Conservation (phyloP, 2,888 invertebrate genomes). For the Drosophila diplacantha region DNA sequence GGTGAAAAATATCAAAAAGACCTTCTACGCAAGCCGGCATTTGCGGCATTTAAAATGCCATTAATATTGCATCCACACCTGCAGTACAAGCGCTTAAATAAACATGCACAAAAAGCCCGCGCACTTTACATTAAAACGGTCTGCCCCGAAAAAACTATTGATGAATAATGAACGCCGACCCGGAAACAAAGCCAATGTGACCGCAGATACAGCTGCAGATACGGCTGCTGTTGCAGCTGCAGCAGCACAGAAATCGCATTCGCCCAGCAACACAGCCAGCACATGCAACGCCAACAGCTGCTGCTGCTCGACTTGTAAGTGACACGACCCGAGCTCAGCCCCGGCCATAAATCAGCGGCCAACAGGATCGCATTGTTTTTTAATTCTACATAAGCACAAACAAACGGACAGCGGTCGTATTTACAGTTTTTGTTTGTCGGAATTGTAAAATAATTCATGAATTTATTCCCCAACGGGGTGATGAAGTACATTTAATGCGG, state of each 20-base stretch:
- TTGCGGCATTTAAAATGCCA: slow-evolving; percentile 66
- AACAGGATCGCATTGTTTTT: slow-evolving; percentile 17
- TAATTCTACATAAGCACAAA: slow-evolving; percentile 15
- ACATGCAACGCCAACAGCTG: slow-evolving; percentile 12
- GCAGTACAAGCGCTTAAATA: slow-evolving; percentile 31
- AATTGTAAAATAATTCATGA: slow-evolving; percentile 14
- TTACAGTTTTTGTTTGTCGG: slow-evolving; percentile 9
- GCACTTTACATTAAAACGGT: slow-evolving; percentile 46
- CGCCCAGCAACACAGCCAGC: slow-evolving; percentile 9
- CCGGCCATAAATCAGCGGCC: slow-evolving; percentile 32
- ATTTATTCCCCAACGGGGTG: slow-evolving; percentile 1
- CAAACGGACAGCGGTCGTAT: slow-evolving; percentile 12
- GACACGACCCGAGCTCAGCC: slow-evolving; percentile 24
- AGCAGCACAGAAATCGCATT: slow-evolving; percentile 14
- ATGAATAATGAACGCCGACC: slow-evolving; percentile 49
- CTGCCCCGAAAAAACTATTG: slow-evolving; percentile 31
- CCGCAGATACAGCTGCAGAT: slow-evolving; percentile 31
- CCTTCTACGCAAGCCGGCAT: slow-evolving; percentile 50
- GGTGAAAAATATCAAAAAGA: slow-evolving; percentile 47
- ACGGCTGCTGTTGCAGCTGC: slow-evolving; percentile 3
- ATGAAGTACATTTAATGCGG: neutral
- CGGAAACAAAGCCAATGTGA: slow-evolving; percentile 36
- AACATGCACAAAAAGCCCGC: slow-evolving; percentile 32
- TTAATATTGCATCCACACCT: slow-evolving; percentile 68
- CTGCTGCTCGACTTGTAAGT: slow-evolving; percentile 34